These are phyloP conservation scores for Parauchenoglanis ngamensis DNA, from an alignment of 2,797 vertebrate species.

Conservation along the genomic window DNA sequence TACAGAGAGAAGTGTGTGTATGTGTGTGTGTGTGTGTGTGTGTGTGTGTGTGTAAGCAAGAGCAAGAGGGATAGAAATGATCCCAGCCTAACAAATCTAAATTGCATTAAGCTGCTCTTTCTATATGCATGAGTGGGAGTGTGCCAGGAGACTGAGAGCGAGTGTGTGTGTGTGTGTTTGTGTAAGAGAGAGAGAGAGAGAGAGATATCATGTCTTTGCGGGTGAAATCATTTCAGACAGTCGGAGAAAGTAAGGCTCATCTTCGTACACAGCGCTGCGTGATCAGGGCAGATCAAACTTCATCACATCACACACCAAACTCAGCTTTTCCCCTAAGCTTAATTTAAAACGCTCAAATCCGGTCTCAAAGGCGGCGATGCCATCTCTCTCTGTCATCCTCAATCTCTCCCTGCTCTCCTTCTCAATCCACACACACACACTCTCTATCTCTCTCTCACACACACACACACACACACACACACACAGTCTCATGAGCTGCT, in stretches of 20 bases:
- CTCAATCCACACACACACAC: constrained; percentile 42
- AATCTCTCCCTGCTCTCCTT: constrained; percentile 45
- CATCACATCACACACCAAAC: constrained; percentile 39
- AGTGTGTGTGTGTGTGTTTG: constrained; percentile 47
- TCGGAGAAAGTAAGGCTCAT: constrained; percentile 34
- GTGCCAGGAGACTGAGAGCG: constrained; percentile 26
- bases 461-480: constrained; percentile 8
- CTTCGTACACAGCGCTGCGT: constrained; percentile 23
- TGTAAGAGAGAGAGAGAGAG: neutral
- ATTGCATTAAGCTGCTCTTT: constrained; percentile 41
- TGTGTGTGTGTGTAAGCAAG: neutral
- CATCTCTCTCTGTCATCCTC: constrained; percentile 49
- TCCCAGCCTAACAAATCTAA: constrained; percentile 32
- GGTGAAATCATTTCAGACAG: constrained; percentile 41
- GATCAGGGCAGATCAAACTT: constrained; percentile 49
- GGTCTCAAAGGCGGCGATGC: constrained; percentile 38
- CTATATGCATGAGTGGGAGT: constrained; percentile 41
- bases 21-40: constrained; percentile 6
- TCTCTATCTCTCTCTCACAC: constrained; percentile 31
- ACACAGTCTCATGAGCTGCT: neutral
- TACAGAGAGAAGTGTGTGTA: neutral
- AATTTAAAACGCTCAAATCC: constrained; percentile 56
- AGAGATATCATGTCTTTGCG: neutral
- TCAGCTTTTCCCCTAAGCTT: constrained; percentile 43
- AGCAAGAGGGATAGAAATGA: constrained; percentile 9